Evolutionary conservation across 1,140 invertebrate genomes (phyloP), one percentile per base, ranked within the genome.

Genomic region (Camponotus floridanus): DNA sequence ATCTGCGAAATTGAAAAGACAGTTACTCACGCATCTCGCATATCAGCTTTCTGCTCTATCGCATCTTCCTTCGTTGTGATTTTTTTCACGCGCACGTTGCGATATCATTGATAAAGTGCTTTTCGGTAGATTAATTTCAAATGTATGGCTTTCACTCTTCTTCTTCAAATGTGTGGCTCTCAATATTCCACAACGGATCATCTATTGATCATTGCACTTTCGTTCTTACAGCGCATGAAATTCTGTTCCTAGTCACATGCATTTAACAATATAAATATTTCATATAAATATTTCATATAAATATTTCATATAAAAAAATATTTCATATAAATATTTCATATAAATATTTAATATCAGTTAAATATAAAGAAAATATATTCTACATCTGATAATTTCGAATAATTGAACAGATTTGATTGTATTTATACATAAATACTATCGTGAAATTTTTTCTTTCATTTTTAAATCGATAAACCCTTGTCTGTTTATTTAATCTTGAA

Each of bases 1-100:
- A 86, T 57, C 57, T n/a, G 36, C 51, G 70, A 76, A 89, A 81
- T 81, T 64, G 87, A 42, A 51, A 67, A 78, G 33, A 68, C 48
- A 4, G 18, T 13, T 74, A 71, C 31, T 80, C 45, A 21, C 39
- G 15, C 4, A 33, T 48, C 18, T 31, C 18, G 79, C 18, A 26
- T 55, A 26, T 64, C 55, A n/a, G 5, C 55, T 81, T 33, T 15
- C 21, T 62, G 45, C 5, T 64, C 39, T 21, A 42, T 78, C 39
- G 62, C 31, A 59, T 65, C 71, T 83, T 74, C 42, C 55, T 48
- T 80, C 55, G 55, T 74, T 74, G 36, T 31, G n/a, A 51, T 51
- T 1, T 45, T n/a, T 15, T n/a, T 39, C 39, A 9, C 13, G 6
- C 55, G 15, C 48, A 61, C 55, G 9, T 55, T n/a, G 42, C 45